phyloP scores from a whole-genome alignment of 2,888 invertebrate genomes.

The Dichetophora obliterata region DNA sequence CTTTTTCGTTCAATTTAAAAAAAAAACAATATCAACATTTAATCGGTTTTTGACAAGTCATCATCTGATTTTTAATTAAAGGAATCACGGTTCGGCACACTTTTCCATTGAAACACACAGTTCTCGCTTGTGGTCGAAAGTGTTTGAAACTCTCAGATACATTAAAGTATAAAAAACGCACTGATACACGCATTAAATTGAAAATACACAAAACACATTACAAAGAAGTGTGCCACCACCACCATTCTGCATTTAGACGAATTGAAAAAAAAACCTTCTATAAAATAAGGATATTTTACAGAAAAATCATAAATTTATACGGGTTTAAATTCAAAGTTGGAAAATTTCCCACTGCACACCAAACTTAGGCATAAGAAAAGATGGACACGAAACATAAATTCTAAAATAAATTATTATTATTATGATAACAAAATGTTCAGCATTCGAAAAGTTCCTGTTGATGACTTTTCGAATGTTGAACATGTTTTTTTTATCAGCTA shows the following conservation, averaged over 20 bases:
- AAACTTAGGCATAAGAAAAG: not conserved
- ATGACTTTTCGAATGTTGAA: not conserved
- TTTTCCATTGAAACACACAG: not conserved
- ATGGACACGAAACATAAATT: not conserved
- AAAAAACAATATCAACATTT: too few relatives aligned
- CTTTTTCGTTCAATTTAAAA: too few relatives aligned
- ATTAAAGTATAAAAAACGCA: not conserved
- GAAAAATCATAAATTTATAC: not conserved
- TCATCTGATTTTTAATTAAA: not conserved
- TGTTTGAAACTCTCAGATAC: not conserved
- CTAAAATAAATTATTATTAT: not conserved
- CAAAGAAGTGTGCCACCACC: constrained; percentile 14
- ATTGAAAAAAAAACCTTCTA: not conserved
- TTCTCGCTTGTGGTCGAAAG: not conserved
- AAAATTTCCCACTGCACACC: constrained; percentile 4
- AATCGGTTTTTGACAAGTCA: too few relatives aligned
- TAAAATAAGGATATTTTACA: constrained; percentile 3
- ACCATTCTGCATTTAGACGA: not conserved
- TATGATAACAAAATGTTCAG: too few relatives aligned
- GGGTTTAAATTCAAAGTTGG: not conserved
- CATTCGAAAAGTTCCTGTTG: too few relatives aligned
- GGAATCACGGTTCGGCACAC: constrained; percentile 31
- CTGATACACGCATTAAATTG: not conserved
- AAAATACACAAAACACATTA: not conserved
- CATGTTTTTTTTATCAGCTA: not conserved